Base-by-base conservation (phyloP, 2,888 invertebrate genomes). In the Ametastegia equiseti region DNA sequence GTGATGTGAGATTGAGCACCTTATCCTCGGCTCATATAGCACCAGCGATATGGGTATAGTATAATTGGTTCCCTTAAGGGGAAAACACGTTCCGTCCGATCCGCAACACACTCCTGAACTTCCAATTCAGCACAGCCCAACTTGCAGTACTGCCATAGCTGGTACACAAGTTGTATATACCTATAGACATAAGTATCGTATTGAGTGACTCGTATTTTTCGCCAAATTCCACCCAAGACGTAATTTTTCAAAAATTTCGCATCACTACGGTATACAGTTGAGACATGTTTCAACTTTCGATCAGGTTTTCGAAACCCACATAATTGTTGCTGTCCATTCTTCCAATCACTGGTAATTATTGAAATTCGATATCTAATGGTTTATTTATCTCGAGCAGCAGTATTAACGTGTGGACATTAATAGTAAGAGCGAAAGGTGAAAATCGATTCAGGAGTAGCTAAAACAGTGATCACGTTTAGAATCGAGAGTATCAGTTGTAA, bases 11-110 rank as follows among this genome's bases (percentile, higher is more conserved):
- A 71, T 71, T 47, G 27, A 71, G 30, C 71, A 71, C 27, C 71
- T 1, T 30, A 47, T 71, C 47, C 27, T 27, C 13, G 71, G 71
- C 23, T 71, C 30, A 23, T 23, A 23, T 27, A 69, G 23, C 69
- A 39, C 5, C 9, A 30, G 9, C 67, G 67, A 67, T 47, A 45
- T 47, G 71, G 36, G 39, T 36, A 27, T 19, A 27, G 4, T 11
- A 27, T 71, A 71, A 71, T 71, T 71, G 47, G 71, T 71, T 47
- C 71, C 39, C 71, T 71, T 47, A 71, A 27, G 47, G 45, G 13
- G 27, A 47, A 67, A 71, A 71, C 71, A 71, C 71, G 71, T 71
- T 47, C 5, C 42, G 33, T 27, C 47, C 45, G n/a, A 45, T 15
- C 13, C 45, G 15, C 15, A 30, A n/a, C 5, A 13, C 36, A 9